Evolutionary conservation across 2,888 invertebrate species (phyloP), one percentile per base, ranked within the genome.

Genomic region (Rambutsinella grinnellia): DNA sequence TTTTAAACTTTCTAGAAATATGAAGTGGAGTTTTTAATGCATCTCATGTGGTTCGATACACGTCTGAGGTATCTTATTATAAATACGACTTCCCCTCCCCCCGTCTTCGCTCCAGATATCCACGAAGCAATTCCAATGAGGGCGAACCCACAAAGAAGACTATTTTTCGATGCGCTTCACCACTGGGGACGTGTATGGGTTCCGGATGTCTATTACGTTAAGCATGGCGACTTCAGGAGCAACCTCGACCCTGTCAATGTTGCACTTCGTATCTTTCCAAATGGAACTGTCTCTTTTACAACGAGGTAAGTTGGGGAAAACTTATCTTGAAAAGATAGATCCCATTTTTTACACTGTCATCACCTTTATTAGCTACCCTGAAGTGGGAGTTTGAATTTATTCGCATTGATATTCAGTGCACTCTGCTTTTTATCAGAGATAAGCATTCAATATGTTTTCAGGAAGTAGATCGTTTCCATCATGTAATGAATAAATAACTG

Each of bases 211-310:
- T 96, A 96, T 88, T 96, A 96, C 89, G 95, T 96, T 87, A 96
- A 96, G 93, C 96, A 96, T 88, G 96, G 96, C 81, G 96, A 96
- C 88, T 96, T 96, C 88, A 95, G 96, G 90, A 94, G 95, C 87
- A 95, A 95, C 81, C 92, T 95, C 87, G 94, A 94, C 88, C 95
- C 95, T 84, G 93, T 95, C 89, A 95, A 96, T 89, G 95, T 96
- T 86, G 94, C 96, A 84, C 91, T 96, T 86, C 91, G 95, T 87
- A 95, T 96, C 86, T 95, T 93, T 88, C 92, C 94, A 86, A 95
- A 96, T 87, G 96, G 96, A 87, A 95, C 95, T 86, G 95, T 96
- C 88, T 93, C 93, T 89, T 96, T 96, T 89, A 92, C 95, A 87
- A 95, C 95, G 93, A 91, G 95, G 93, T 92, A 89, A 26, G 24